phyloP scores from a whole-genome alignment of 2,797 vertebrate genomes.

The Melopsittacus undulatus region DNA sequence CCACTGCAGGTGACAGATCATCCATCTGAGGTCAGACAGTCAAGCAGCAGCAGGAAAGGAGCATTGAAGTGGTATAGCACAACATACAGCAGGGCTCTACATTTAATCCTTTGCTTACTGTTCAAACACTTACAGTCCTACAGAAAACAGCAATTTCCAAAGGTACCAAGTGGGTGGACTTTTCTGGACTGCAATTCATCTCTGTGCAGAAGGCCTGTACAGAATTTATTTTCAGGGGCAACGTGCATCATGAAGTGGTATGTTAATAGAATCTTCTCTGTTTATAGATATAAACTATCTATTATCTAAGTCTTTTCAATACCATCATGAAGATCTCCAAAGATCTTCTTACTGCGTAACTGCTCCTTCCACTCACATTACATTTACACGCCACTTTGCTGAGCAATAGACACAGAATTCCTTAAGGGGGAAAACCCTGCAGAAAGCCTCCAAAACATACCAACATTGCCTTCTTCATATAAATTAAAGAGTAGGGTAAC shows the following conservation, averaged over 20 bases:
- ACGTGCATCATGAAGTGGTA: conserved; percentile 34
- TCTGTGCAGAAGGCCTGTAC: conserved; percentile 13
- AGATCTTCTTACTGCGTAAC: conserved; percentile 27
- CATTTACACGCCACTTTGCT: conserved; percentile 41
- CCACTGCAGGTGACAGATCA: background rate
- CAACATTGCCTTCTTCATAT: background rate
- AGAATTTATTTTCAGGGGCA: background rate
- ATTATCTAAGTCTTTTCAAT: conserved; percentile 60
- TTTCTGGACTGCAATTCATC: background rate
- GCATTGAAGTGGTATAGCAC: background rate
- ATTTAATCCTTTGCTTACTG: background rate
- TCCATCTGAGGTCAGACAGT: background rate
- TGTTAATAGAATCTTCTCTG: conserved; percentile 61
- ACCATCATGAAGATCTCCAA: conserved; percentile 21
- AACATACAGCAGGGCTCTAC: background rate
- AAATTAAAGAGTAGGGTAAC: background rate
- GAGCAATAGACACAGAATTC: conserved; percentile 66
- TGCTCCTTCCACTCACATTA: conserved; percentile 45
- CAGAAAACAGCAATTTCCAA: background rate
- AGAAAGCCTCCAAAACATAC: conserved; percentile 57
- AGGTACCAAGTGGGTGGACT: background rate
- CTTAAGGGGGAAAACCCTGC: conserved; percentile 32
- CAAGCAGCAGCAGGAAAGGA: background rate
- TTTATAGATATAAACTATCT: conserved; percentile 61
- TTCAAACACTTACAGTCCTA: background rate